Conservation (phyloP, 2,888 invertebrate genomes). For the Agriotes lineatus region DNA sequence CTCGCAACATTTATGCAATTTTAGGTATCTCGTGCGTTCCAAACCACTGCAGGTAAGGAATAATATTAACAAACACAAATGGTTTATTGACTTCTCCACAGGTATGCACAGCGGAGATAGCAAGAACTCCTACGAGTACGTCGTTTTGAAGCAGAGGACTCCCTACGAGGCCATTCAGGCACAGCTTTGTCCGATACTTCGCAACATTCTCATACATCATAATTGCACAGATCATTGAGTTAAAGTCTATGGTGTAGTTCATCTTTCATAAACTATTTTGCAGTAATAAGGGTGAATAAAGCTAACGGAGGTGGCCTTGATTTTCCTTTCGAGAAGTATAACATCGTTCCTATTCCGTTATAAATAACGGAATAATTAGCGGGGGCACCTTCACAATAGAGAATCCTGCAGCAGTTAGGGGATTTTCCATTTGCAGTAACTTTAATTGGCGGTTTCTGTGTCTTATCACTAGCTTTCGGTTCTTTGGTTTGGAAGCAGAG, state of each 20-base stretch:
- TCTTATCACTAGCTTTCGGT: too few relatives aligned
- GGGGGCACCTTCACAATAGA: background rate
- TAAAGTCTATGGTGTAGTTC: background rate
- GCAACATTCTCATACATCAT: background rate
- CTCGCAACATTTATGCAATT: background rate
- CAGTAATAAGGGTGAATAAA: background rate
- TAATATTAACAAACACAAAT: constrained; percentile 2
- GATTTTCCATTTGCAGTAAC: background rate
- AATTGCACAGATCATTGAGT: background rate
- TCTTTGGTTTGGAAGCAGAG: background rate
- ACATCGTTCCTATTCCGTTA: background rate
- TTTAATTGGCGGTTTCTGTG: background rate
- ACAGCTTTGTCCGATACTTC: background rate
- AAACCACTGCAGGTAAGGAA: constrained; percentile 1
- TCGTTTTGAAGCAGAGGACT: background rate
- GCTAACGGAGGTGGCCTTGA: background rate
- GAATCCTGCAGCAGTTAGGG: background rate
- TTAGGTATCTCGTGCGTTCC: background rate
- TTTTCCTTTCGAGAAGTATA: background rate
- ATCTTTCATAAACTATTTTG: background rate
- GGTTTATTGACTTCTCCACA: background rate
- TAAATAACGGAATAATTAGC: background rate
- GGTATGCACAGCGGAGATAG: background rate
- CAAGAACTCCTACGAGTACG: background rate
- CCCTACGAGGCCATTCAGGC: background rate